These are phyloP conservation scores for Drosophila imparisetae DNA, from an alignment of 2,888 invertebrate genomes.

Conservation along the genomic window DNA sequence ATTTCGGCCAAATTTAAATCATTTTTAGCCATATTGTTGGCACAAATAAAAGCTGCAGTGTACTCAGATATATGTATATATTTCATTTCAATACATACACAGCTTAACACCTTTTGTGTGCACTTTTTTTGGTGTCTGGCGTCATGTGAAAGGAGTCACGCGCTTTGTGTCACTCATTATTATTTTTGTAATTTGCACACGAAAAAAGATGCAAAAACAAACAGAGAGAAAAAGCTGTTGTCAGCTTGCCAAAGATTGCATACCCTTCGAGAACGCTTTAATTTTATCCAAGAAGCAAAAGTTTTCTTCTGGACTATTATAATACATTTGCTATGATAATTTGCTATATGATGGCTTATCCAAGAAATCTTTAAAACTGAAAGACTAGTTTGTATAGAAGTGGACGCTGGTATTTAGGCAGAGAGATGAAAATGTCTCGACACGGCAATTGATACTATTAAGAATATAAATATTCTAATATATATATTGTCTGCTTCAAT, in stretches of 20 bases:
- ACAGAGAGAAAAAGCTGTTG: not conserved
- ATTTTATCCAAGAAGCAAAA: not conserved
- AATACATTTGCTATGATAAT: not conserved
- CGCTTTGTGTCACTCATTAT: constrained; percentile 68
- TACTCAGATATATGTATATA: constrained; percentile 9
- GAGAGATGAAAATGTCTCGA: not conserved
- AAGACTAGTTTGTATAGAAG: no score
- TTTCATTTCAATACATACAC: constrained; percentile 12
- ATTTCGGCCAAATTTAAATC: constrained; percentile 57
- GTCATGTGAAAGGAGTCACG: constrained; percentile 83
- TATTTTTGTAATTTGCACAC: constrained; percentile 68
- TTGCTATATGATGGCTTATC: not conserved
- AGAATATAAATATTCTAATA: not conserved
- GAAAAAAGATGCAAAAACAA: constrained; percentile 28
- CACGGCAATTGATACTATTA: not conserved
- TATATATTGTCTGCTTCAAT: not conserved
- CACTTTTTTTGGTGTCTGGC: constrained; percentile 57
- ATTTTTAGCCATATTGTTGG: constrained; percentile 52
- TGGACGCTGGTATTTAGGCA: not conserved
- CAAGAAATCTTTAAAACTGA: not conserved
- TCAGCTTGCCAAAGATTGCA: not conserved
- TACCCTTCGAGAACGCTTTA: not conserved
- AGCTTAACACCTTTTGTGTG: constrained; percentile 75
- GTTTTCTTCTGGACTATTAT: not conserved
- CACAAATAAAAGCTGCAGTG: constrained; percentile 21